A percentile compares a stretch with the other conserved stretches of the same genome.
Evolutionary conservation across 1,140 invertebrate species (phyloP).

Genomic region (Lasaia peninsularis): DNA sequence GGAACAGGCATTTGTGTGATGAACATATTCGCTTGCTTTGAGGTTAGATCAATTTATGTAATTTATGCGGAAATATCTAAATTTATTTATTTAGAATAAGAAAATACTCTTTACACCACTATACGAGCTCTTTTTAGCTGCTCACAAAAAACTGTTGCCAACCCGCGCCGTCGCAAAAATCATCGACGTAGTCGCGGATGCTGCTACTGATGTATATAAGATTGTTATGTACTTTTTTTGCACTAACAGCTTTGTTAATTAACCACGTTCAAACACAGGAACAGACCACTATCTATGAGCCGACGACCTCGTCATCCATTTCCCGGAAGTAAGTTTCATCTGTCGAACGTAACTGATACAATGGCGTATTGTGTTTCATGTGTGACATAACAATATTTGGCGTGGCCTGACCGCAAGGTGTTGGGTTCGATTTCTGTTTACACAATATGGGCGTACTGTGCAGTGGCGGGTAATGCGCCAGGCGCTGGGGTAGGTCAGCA

Average conservation of each 20-base stretch:
- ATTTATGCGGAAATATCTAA: no score
- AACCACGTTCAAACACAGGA: background rate
- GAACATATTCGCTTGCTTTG: no score
- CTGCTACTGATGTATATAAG: no score
- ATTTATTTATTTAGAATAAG: no score
- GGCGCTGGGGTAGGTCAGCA: background rate
- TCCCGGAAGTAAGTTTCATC: conserved; percentile 9
- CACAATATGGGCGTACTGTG: conserved; percentile 29
- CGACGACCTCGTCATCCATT: conserved; percentile 3
- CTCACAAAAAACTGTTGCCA: no score
- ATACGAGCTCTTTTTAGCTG: no score
- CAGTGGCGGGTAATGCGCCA: conserved; percentile 10
- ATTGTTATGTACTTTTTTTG: no score
- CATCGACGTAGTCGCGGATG: no score
- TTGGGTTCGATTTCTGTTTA: conserved; percentile 41
- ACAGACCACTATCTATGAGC: background rate
- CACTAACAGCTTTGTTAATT: background rate
- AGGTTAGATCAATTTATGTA: no score
- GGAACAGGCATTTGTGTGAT: no score
- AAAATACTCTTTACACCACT: no score
- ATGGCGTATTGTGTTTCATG: conserved; percentile 9
- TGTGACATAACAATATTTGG: conserved; percentile 11
- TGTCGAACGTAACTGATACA: conserved; percentile 5
- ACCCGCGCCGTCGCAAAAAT: no score
- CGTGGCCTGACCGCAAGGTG: conserved; percentile 11